Conservation (phyloP, 2,888 invertebrate genomes). For the Eupithecia tripunctaria region DNA sequence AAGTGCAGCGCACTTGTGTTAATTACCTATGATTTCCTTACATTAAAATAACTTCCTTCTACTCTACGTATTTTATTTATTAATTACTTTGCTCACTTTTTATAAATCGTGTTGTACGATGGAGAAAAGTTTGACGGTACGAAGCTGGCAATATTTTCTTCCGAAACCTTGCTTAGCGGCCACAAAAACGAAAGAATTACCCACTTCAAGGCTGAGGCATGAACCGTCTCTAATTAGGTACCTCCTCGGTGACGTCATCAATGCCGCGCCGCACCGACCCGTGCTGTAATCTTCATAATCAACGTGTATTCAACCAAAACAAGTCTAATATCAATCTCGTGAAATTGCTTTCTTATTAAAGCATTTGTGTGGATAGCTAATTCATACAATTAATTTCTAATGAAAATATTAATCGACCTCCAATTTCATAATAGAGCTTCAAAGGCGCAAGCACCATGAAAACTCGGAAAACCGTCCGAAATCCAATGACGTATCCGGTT, state of each 20-base stretch:
- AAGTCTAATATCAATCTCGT: neutral
- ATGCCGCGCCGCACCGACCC: neutral
- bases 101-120: neutral
- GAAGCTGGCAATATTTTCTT: neutral
- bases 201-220: neutral
- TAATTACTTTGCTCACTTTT: neutral
- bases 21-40: neutral
- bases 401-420: neutral
- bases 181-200: neutral
- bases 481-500: slow-evolving; percentile 10
- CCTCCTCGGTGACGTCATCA: neutral
- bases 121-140: neutral
- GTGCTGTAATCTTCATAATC: neutral
- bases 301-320: neutral
- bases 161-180: neutral
- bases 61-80: neutral
- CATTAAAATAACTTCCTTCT: neutral
- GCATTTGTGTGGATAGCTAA: neutral
- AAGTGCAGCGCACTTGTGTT: neutral
- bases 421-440: neutral
- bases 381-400: neutral
- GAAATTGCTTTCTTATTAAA: neutral
- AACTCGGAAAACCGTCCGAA: neutral
- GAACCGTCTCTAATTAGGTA: neutral
- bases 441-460: slow-evolving; percentile 9